Conservation (phyloP, 2,113 vertebrate species). For the Scatophagus argus region DNA sequence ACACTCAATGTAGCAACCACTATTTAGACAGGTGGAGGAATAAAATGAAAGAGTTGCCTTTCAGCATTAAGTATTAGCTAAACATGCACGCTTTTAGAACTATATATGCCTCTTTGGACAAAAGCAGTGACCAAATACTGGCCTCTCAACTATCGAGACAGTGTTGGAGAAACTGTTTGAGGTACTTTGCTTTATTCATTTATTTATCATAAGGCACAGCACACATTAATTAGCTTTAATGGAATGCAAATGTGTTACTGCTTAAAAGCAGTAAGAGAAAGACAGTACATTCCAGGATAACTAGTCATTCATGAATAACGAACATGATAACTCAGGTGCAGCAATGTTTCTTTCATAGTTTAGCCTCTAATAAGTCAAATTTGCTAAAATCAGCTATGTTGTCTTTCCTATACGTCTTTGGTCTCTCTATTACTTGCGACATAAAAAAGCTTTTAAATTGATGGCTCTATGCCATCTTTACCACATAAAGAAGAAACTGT, state of each 20-base stretch:
- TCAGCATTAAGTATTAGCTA: background rate
- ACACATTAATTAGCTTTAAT: no score
- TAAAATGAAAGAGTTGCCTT: no score
- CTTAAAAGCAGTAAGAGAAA: no score
- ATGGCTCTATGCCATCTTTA: background rate
- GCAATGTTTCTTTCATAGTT: background rate
- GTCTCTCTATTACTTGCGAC: background rate
- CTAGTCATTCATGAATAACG: background rate
- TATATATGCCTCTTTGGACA: no score
- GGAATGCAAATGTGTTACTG: no score
- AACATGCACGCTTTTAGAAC: no score
- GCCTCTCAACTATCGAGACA: no score
- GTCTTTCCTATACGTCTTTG: background rate
- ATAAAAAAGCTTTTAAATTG: background rate
- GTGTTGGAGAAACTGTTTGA: no score
- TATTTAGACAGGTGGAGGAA: no score
- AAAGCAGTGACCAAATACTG: no score
- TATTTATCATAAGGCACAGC: no score
- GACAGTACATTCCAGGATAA: background rate
- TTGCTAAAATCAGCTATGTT: background rate
- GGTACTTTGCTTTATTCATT: no score
- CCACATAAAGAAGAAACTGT: background rate
- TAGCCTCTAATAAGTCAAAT: background rate
- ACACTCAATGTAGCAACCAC: background rate
- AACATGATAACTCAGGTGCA: background rate